These are phyloP conservation scores for Bombus consobrinus DNA, from an alignment of 1,140 invertebrate species.

Conservation along the genomic window DNA sequence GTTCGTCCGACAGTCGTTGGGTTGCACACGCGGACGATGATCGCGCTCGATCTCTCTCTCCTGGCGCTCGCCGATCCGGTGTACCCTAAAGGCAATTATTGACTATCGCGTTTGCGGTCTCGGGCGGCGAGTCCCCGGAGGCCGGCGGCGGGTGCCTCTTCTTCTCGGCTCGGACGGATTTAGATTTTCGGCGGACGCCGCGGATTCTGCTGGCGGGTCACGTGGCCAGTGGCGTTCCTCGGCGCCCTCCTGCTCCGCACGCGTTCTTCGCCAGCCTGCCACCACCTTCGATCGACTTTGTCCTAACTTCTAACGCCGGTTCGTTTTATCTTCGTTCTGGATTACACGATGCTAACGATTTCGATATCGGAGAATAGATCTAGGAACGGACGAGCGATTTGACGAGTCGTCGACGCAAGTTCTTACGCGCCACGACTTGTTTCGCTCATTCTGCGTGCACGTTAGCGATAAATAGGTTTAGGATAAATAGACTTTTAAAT, in stretches of 20 bases:
- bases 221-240: constrained; percentile 65
- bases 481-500: not conserved
- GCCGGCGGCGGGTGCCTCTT: constrained; percentile 68
- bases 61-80: constrained; percentile 59
- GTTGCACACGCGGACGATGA: constrained; percentile 34
- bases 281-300: constrained; percentile 6
- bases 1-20: not conserved
- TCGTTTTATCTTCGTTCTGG: too few species aligned
- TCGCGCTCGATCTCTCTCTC: constrained; percentile 17
- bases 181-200: constrained; percentile 80
- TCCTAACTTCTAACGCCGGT: not conserved
- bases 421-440: too few species aligned
- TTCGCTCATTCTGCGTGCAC: too few species aligned
- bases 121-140: constrained; percentile 61
- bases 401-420: too few species aligned
- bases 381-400: too few species aligned
- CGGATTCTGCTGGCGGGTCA: constrained; percentile 76
- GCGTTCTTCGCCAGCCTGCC: not conserved
- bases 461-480: not conserved
- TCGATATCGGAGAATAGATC: too few species aligned
- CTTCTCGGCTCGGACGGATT: constrained; percentile 79
- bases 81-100: constrained; percentile 75
- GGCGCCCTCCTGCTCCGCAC: constrained; percentile 1
- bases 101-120: constrained; percentile 70
- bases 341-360: too few species aligned